Percentiles rank a stretch among this genome's conserved stretches.
These are phyloP conservation scores for Parelbella ahira DNA, from an alignment of 2,888 invertebrate species.

Conservation along the genomic window DNA sequence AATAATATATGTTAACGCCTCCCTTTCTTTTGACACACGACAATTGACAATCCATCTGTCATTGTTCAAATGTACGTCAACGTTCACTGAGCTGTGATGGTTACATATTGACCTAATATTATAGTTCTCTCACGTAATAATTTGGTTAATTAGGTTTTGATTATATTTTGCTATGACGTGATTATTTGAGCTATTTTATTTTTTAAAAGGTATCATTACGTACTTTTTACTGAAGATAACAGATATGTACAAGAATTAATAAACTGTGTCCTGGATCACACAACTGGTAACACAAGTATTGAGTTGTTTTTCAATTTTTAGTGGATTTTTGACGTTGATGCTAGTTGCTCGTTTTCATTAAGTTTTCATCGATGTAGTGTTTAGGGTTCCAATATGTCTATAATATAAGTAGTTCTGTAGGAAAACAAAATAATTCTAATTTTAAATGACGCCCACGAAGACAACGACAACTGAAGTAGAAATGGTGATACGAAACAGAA, in stretches of 20 bases:
- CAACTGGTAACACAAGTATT: constrained; percentile 57
- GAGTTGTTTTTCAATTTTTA: constrained; percentile 75
- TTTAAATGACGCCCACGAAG: constrained; percentile 86
- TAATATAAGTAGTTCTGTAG: constrained; percentile 67
- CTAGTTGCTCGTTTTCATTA: constrained; percentile 55
- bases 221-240: no score
- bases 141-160: no score
- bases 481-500: constrained; percentile 92
- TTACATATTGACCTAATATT: no score
- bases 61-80: no score
- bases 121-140: no score
- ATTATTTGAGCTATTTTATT: no score
- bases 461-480: constrained; percentile 91
- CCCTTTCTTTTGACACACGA: constrained; percentile 22
- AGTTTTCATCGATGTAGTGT: constrained; percentile 66
- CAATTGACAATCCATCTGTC: not conserved
- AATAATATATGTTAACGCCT: constrained; percentile 31
- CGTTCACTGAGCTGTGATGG: no score
- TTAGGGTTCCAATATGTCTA: constrained; percentile 66
- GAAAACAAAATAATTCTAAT: constrained; percentile 52
- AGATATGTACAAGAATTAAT: no score
- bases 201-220: no score
- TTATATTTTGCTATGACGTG: no score
- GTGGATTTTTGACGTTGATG: constrained; percentile 73
- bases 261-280: no score